These are phyloP conservation scores for Eilema caniola DNA, from an alignment of 2,888 invertebrate species.

Conservation along the genomic window DNA sequence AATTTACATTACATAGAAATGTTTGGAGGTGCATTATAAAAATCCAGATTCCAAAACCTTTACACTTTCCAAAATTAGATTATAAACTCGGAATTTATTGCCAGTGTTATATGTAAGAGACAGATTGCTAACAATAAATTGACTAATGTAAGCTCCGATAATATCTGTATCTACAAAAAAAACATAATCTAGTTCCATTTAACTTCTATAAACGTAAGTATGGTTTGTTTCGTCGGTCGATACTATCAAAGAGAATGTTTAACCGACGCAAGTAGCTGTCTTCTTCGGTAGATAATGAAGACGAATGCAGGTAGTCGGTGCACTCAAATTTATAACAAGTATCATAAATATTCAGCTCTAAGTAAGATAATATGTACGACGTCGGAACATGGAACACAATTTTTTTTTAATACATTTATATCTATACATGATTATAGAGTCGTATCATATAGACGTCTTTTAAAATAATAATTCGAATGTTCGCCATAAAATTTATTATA, in stretches of 20 bases:
- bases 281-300: constrained; percentile 42
- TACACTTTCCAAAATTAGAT: too few species aligned
- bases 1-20: too few species aligned
- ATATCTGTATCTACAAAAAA: neutral
- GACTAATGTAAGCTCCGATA: neutral
- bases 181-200: neutral
- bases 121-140: neutral
- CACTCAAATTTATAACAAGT: constrained; percentile 37
- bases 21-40: too few species aligned
- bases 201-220: neutral
- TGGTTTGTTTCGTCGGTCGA: constrained; percentile 20
- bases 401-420: too few species aligned
- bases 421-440: too few species aligned
- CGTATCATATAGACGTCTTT: too few species aligned
- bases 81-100: too few species aligned
- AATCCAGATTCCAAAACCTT: too few species aligned
- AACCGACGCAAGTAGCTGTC: constrained; percentile 42
- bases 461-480: too few species aligned
- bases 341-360: constrained; percentile 49
- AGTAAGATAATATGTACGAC: constrained; percentile 20
- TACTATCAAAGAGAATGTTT: constrained; percentile 36
- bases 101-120: too few species aligned
- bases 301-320: constrained; percentile 33
- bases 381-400: too few species aligned
- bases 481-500: too few species aligned